Evolutionary conservation across 1,140 invertebrate genomes (phyloP).

Genomic region (Lasaia peninsularis): DNA sequence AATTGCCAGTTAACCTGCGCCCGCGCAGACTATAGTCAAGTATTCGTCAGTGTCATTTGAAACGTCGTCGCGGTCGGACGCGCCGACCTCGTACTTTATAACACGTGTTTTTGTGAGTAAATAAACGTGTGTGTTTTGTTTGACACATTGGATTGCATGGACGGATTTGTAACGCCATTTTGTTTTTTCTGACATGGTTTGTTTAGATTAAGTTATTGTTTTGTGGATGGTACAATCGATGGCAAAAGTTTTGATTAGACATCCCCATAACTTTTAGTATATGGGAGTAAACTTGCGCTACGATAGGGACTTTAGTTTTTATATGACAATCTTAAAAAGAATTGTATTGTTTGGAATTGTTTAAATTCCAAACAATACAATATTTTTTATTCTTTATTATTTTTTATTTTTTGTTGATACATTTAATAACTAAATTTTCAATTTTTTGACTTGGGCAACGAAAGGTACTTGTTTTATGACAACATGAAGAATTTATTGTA

Average conservation of each 20-base stretch:
- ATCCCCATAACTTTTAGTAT: too few relatives aligned
- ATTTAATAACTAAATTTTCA: too few relatives aligned
- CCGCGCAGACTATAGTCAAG: not conserved
- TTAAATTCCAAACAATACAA: too few relatives aligned
- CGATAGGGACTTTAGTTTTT: too few relatives aligned
- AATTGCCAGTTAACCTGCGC: slow-evolving; percentile 40
- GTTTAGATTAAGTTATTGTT: slow-evolving; percentile 5
- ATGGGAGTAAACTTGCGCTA: too few relatives aligned
- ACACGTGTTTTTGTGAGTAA: slow-evolving; percentile 20
- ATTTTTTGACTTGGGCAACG: too few relatives aligned
- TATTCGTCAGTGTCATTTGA: not conserved
- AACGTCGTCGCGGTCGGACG: slow-evolving; percentile 1
- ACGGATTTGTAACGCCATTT: slow-evolving; percentile 13
- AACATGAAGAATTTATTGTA: too few relatives aligned
- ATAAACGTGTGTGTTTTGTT: slow-evolving; percentile 10
- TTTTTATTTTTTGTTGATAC: too few relatives aligned
- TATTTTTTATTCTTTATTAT: too few relatives aligned
- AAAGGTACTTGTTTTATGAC: too few relatives aligned
- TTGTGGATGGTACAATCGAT: not conserved
- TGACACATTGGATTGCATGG: slow-evolving; percentile 46
- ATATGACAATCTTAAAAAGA: too few relatives aligned
- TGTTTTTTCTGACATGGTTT: slow-evolving; percentile 10
- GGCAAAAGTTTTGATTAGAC: not conserved
- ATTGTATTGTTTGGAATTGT: too few relatives aligned
- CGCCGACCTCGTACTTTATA: not conserved